A percentile compares a stretch with the other conserved stretches of the same genome.
phyloP scores from a whole-genome alignment of 2,888 invertebrate species.

The Gerris lacustris region DNA sequence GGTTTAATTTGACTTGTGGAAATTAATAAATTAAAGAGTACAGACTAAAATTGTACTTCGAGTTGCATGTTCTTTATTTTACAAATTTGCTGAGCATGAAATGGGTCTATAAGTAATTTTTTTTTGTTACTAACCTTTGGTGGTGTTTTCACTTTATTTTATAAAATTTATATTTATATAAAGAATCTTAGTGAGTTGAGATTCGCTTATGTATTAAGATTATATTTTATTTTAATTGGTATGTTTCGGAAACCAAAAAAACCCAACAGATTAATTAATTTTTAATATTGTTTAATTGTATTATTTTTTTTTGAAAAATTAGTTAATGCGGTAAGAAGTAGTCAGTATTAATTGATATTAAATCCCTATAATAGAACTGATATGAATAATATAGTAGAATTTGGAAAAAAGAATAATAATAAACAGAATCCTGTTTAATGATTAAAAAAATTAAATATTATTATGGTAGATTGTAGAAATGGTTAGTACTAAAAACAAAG shows the following conservation, averaged over 20 bases:
- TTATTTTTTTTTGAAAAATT: background rate
- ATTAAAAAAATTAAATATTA: background rate
- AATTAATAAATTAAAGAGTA: background rate
- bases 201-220: too few species aligned
- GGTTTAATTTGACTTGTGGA: background rate
- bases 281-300: too few species aligned
- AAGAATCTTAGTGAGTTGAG: too few species aligned
- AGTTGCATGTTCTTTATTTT: background rate
- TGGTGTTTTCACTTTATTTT: background rate
- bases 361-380: background rate
- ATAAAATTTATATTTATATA: too few species aligned
- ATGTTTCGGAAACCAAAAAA: too few species aligned
- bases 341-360: background rate
- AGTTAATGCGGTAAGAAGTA: background rate
- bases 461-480: background rate
- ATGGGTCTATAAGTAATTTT: background rate
- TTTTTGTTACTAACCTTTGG: background rate
- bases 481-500: background rate
- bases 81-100: background rate
- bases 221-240: too few species aligned
- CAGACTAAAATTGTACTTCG: background rate
- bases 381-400: background rate
- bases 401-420: background rate
- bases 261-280: too few species aligned
- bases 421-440: background rate